A percentile compares a stretch with the other conserved stretches of the same genome.
Evolutionary conservation across 2,113 vertebrate genomes (phyloP).

Genomic region (Hemiprocne comata): DNA sequence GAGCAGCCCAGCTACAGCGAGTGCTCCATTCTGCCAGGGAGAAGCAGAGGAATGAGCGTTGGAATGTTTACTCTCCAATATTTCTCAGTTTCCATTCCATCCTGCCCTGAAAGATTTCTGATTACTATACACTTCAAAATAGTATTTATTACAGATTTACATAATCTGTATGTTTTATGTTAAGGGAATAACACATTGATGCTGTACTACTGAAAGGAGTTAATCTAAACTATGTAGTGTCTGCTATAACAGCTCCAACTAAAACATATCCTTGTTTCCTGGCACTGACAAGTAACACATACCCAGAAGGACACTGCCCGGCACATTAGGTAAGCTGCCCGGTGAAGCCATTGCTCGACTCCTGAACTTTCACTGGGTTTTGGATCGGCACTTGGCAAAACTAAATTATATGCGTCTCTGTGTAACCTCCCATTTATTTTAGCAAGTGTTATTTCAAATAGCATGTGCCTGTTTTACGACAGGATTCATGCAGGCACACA

Average conservation of each 20-base stretch:
- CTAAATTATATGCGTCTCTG: neutral
- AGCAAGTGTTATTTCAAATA: slow-evolving; percentile 7
- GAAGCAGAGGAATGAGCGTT: slow-evolving; percentile 66
- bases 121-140: slow-evolving; percentile 74
- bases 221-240: slow-evolving; percentile 51
- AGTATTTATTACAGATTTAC: slow-evolving; percentile 73
- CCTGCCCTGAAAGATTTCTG: slow-evolving; percentile 72
- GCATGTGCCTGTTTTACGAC: neutral
- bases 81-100: slow-evolving; percentile 66
- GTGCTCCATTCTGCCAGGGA: neutral
- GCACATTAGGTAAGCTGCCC: neutral
- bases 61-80: slow-evolving; percentile 65
- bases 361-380: neutral
- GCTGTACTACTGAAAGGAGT: slow-evolving; percentile 57
- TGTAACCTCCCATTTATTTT: slow-evolving; percentile 7
- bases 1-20: neutral
- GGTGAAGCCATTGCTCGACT: neutral
- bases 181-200: slow-evolving; percentile 65
- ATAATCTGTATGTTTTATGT: slow-evolving; percentile 66
- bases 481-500: neutral
- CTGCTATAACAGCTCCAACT: slow-evolving; percentile 37
- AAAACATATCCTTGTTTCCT: slow-evolving; percentile 32
- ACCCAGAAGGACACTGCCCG: slow-evolving; percentile 37
- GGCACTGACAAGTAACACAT: slow-evolving; percentile 18
- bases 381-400: neutral